These are phyloP conservation scores for Bombus polaris DNA, from an alignment of 1,140 invertebrate species.

Conservation along the genomic window DNA sequence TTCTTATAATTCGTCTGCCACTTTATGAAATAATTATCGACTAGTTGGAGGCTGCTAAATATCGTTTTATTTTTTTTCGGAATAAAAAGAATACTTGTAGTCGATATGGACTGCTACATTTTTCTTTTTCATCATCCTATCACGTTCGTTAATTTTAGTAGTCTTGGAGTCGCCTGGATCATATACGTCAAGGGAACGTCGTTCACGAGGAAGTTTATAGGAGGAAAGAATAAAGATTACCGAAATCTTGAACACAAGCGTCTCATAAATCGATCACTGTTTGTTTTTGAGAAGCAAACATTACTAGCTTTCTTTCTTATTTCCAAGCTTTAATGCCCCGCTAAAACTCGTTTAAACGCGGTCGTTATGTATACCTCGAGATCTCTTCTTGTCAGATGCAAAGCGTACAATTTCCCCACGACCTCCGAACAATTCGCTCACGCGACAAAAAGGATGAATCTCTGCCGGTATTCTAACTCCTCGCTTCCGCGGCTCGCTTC, in stretches of 20 bases:
- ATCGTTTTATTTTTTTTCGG: too few relatives aligned
- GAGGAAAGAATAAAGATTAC: background rate
- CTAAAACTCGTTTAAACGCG: background rate
- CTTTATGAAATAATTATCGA: background rate
- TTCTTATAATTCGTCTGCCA: background rate
- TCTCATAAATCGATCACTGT: background rate
- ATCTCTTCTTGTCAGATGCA: slow-evolving; percentile 13
- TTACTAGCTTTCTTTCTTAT: background rate
- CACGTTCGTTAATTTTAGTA: too few relatives aligned
- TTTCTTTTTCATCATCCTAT: too few relatives aligned
- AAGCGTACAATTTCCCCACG: background rate
- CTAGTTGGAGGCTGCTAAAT: too few relatives aligned
- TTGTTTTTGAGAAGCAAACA: background rate
- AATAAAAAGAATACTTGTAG: too few relatives aligned
- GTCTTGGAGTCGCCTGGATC: background rate
- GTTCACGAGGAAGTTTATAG: background rate
- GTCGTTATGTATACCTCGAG: background rate
- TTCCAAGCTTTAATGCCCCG: background rate
- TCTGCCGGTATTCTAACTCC: background rate
- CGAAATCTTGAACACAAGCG: background rate
- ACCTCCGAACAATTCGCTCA: background rate
- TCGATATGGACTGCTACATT: too few relatives aligned
- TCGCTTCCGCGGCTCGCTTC: background rate
- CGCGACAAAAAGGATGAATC: slow-evolving; percentile 8
- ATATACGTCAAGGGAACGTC: background rate